Evolutionary conservation across 35 echinoderm and acorn worm species (phyloP).

Genomic region (Chiridota heheva): DNA sequence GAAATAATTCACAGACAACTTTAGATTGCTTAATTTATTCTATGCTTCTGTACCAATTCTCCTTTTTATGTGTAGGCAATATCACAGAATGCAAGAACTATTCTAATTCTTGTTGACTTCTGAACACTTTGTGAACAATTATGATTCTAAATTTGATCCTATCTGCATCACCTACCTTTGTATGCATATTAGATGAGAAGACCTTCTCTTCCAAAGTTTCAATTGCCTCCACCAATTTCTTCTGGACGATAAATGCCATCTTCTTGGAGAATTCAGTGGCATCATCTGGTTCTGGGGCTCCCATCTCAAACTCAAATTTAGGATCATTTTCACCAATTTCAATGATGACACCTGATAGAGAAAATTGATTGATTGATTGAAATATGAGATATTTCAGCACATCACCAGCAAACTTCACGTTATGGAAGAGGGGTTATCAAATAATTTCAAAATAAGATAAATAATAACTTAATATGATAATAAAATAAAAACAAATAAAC

Average conservation of each 20-base stretch:
- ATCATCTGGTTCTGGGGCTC: slow-evolving; percentile 30
- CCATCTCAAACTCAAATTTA: slow-evolving; percentile 35
- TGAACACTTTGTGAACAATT: neutral
- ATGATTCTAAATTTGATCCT: neutral
- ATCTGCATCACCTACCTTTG: slow-evolving; percentile 58
- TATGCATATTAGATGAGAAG: slow-evolving; percentile 83
- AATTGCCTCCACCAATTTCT: slow-evolving; percentile 58
- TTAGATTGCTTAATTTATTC: too few species aligned
- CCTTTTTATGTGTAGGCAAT: too few species aligned
- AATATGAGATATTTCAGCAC: neutral
- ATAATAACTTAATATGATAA: too few species aligned
- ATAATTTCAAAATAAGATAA: too few species aligned
- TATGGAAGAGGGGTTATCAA: too few species aligned
- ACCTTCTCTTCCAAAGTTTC: slow-evolving; percentile 94
- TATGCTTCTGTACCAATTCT: too few species aligned
- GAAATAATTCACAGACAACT: too few species aligned
- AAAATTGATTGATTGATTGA: neutral
- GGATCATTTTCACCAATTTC: slow-evolving; percentile 48
- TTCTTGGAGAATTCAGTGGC: slow-evolving; percentile 46
- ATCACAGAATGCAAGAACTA: neutral
- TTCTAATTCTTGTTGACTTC: too few species aligned
- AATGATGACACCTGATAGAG: neutral
- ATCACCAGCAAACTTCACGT: too few species aligned
- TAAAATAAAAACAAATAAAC: too few species aligned
- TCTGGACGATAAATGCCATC: slow-evolving; percentile 57